These are phyloP conservation scores for Malachius bipustulatus DNA, from an alignment of 2,888 invertebrate species.

Conservation along the genomic window DNA sequence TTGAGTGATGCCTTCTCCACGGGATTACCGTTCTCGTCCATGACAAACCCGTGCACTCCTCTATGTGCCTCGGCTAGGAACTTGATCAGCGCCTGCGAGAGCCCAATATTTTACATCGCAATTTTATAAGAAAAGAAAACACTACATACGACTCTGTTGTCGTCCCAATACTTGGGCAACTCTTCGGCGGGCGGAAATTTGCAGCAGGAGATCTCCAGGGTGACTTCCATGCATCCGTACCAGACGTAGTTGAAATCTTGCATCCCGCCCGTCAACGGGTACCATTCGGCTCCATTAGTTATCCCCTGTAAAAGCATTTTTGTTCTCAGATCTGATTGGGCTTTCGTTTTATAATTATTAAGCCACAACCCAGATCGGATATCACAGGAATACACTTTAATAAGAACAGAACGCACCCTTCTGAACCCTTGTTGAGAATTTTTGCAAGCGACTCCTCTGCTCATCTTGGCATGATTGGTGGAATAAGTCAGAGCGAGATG, in stretches of 20 bases:
- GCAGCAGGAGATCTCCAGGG: constrained; percentile 87
- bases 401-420: constrained; percentile 29
- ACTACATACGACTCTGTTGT: constrained; percentile 63
- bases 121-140: neutral
- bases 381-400: neutral
- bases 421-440: constrained; percentile 63
- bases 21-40: constrained; percentile 64
- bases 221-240: constrained; percentile 93
- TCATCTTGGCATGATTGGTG: constrained; percentile 81
- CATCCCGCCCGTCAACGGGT: constrained; percentile 82
- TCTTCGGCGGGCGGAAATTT: constrained; percentile 78
- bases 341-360: too few relatives aligned
- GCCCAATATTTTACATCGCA: neutral
- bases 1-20: constrained; percentile 68
- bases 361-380: neutral
- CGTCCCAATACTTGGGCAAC: constrained; percentile 74
- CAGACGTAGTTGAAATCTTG: constrained; percentile 90
- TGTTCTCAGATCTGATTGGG: too few relatives aligned
- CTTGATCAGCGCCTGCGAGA: constrained; percentile 59
- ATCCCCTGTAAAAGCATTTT: constrained; percentile 59
- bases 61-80: constrained; percentile 78
- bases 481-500: constrained; percentile 77
- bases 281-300: constrained; percentile 92
- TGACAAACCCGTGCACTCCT: constrained; percentile 80
- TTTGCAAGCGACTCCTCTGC: constrained; percentile 71